Evolutionary conservation across 2,797 vertebrate species (phyloP), one percentile per base, ranked within the genome.

Genomic region (Leptodactylus fallax): DNA sequence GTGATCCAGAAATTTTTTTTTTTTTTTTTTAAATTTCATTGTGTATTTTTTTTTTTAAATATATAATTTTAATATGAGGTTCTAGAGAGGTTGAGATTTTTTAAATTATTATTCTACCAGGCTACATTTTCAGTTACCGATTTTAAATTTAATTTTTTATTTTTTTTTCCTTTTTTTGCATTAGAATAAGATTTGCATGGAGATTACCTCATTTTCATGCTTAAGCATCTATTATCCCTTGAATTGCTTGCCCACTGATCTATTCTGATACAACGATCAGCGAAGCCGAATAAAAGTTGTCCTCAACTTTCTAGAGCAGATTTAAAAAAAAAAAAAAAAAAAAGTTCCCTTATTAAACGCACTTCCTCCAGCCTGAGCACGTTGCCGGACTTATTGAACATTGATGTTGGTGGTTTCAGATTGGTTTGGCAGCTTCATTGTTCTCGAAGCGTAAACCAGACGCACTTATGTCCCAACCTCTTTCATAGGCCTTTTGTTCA

Each of bases 351-450:
- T 74, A 91, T 95, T 95, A 94, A 95, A 93, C 93, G 92, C 92
- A 94, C 93, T 94, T 95, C 95, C 94, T 95, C 93, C 92, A 95
- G 96, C 96, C 96, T 93, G 95, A 96, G 95, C 95, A 94, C 93
- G 94, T 95, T 94, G 96, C 93, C 92, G 91, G 87, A 93, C 94
- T 93, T 87, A 91, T 90, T 91, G 95, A 96, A 98, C 97, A 98
- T 97, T 98, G 92, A 95, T 94, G 96, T 95, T 94, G 95, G 95
- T 95, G 94, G 93, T 96, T 96, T 96, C 97, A 98, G 97, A 97
- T 97, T 96, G 97, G 94, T 94, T 95, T 96, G 96, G 96, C 97
- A 98, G 97, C 96, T 97, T 94, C 95, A 96, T 97, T 97, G 96
- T 98, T 96, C 95, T 95, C 91, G 0, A 92, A 96, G 95, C 92